Evolutionary conservation across 2,888 invertebrate genomes (phyloP).

Genomic region (Lochmaea capreae): DNA sequence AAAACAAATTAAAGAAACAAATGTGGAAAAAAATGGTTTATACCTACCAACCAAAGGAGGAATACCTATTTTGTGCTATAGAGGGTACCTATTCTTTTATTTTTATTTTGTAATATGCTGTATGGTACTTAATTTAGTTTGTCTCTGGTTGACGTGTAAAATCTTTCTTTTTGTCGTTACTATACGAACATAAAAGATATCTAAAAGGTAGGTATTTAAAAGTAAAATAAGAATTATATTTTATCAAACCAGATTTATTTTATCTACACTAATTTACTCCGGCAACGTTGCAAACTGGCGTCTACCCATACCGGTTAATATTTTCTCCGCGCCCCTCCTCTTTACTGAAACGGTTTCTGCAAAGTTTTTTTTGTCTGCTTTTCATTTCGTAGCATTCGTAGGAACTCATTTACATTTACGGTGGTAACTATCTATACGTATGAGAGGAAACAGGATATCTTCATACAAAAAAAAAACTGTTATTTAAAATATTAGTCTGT

Average conservation of each 20-base stretch:
- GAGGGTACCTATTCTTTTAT: too few species aligned
- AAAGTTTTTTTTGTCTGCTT: not conserved
- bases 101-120: too few species aligned
- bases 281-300: not conserved
- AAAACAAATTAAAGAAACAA: too few species aligned
- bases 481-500: not conserved
- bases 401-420: not conserved
- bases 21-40: too few species aligned
- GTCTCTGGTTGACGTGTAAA: too few species aligned
- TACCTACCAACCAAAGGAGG: too few species aligned
- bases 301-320: constrained; percentile 2
- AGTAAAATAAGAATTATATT: too few species aligned
- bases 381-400: not conserved
- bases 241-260: not conserved
- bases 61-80: too few species aligned
- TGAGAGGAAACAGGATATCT: not conserved
- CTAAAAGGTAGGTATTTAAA: too few species aligned
- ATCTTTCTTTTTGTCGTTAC: too few species aligned
- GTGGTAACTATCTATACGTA: not conserved
- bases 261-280: not conserved
- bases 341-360: not conserved
- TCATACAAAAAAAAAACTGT: not conserved
- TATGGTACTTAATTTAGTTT: too few species aligned
- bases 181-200: too few species aligned
- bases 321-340: not conserved